Evolutionary conservation across 1,140 invertebrate species (phyloP).

Genomic region (Cotesia vestalis): DNA sequence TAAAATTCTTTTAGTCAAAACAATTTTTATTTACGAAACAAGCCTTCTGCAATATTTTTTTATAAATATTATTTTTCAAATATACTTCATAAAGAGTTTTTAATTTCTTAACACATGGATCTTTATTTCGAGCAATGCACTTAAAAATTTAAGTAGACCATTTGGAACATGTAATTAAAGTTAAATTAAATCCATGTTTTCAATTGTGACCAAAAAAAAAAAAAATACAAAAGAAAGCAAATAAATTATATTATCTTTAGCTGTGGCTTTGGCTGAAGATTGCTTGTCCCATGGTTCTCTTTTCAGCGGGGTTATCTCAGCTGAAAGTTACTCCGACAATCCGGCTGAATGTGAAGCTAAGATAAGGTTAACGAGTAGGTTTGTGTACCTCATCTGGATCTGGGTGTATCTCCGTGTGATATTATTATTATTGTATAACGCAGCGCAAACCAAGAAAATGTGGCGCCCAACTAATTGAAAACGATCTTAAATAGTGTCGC

Average conservation of each 20-base stretch:
- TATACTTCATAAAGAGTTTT: too few species aligned
- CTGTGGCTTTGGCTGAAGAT: slow-evolving; percentile 22
- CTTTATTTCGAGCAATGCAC: too few species aligned
- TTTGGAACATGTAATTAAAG: too few species aligned
- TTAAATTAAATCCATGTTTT: too few species aligned
- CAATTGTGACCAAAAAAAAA: slow-evolving; percentile 19
- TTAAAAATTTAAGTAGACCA: too few species aligned
- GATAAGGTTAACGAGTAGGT: slow-evolving; percentile 41
- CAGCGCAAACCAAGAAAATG: slow-evolving; percentile 15
- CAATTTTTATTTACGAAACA: too few species aligned
- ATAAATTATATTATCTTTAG: not conserved
- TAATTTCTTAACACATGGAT: too few species aligned
- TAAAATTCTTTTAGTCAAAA: too few species aligned
- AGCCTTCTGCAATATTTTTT: too few species aligned
- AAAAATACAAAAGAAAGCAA: slow-evolving; percentile 16
- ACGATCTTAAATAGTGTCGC: slow-evolving; percentile 22
- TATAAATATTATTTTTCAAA: too few species aligned
- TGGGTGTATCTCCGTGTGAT: too few species aligned
- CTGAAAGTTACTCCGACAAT: slow-evolving; percentile 40
- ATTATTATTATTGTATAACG: too few species aligned
- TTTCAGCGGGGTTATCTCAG: slow-evolving; percentile 30
- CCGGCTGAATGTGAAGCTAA: slow-evolving; percentile 26
- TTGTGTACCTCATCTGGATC: slow-evolving; percentile 17
- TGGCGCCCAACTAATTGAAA: slow-evolving; percentile 36
- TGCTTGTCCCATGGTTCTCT: slow-evolving; percentile 28